Evolutionary conservation across 2,888 invertebrate species (phyloP).

Genomic region (Lasioglossum villosulum): DNA sequence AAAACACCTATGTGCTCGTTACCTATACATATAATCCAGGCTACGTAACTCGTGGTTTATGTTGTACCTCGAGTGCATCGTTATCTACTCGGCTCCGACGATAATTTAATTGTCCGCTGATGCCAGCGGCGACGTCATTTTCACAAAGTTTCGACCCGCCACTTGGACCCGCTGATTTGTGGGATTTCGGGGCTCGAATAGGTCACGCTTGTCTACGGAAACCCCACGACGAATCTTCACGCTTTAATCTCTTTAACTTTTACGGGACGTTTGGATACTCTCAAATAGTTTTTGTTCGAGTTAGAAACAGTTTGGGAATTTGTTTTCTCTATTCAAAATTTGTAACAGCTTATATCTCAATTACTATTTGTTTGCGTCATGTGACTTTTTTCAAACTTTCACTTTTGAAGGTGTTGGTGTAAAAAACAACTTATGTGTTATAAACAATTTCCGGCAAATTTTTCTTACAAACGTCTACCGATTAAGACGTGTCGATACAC

Average conservation of each 20-base stretch:
- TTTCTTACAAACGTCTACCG: no score
- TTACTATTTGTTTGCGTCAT: no score
- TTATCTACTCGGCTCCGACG: slow-evolving; percentile 70
- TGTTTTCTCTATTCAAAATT: no score
- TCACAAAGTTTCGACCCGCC: slow-evolving; percentile 62
- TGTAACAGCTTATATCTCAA: no score
- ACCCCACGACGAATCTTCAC: not conserved
- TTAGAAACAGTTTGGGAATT: no score
- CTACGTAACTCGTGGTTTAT: slow-evolving; percentile 69
- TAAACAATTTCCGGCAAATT: no score
- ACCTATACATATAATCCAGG: slow-evolving; percentile 67
- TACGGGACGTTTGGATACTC: not conserved
- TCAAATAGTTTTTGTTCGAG: no score
- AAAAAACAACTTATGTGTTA: no score
- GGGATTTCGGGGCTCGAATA: slow-evolving; percentile 32
- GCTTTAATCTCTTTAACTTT: not conserved
- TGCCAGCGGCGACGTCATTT: slow-evolving; percentile 66
- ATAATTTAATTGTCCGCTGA: slow-evolving; percentile 73
- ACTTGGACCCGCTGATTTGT: slow-evolving; percentile 50
- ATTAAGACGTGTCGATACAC: no score
- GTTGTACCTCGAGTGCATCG: slow-evolving; percentile 71
- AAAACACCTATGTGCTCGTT: slow-evolving; percentile 57
- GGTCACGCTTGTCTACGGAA: not conserved
- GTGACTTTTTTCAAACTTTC: no score
- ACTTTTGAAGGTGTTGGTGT: no score